Conservation (phyloP, 2,888 invertebrate genomes). For the Epirrhoe tristata region DNA sequence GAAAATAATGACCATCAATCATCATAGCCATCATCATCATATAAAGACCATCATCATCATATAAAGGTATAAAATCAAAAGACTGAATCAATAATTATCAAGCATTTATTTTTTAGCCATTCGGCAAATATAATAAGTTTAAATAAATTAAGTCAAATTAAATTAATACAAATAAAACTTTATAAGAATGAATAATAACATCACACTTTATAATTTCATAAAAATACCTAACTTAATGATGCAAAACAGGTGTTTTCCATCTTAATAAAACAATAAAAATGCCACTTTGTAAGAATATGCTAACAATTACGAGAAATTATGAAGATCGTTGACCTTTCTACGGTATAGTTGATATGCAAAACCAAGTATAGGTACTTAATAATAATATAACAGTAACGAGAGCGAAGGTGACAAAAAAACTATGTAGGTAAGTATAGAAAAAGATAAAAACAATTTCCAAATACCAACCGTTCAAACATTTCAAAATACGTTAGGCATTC, state of each 20-base stretch:
- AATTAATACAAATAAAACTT: conserved; percentile 6
- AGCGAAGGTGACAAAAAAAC: neutral
- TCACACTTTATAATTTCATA: conserved; percentile 24
- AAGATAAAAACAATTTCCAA: conserved; percentile 1
- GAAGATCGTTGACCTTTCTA: neutral
- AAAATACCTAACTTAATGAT: neutral
- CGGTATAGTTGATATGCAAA: neutral
- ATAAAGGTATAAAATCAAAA: neutral
- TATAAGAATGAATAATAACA: conserved; percentile 22
- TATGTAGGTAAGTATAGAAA: neutral
- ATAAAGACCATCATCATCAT: too few relatives aligned
- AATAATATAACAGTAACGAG: conserved; percentile 1
- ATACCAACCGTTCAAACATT: neutral
- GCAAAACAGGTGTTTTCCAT: neutral
- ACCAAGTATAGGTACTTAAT: conserved; percentile 6
- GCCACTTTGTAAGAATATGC: conserved; percentile 1
- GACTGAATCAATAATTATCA: neutral
- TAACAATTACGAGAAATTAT: neutral
- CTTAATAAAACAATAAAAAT: conserved; percentile 2
- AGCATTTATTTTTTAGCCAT: conserved; percentile 9
- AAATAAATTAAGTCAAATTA: conserved; percentile 9
- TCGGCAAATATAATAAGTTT: neutral
- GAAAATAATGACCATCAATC: neutral
- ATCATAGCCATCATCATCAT: too few relatives aligned
- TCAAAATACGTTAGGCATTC: neutral